Base-by-base conservation (phyloP, 2,888 invertebrate species). In the Sylvicola cinctus region DNA sequence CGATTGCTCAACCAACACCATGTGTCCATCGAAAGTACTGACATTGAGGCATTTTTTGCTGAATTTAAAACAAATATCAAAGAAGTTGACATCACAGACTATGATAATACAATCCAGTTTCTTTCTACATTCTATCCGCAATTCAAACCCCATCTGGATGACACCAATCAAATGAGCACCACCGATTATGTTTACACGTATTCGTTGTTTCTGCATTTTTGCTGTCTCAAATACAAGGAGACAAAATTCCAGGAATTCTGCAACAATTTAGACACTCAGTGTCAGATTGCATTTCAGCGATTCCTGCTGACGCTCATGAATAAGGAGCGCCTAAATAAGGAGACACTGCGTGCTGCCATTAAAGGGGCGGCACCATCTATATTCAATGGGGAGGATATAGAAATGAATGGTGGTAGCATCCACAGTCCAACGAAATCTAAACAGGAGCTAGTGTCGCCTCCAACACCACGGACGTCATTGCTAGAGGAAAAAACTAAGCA, bases 151-250 rank as follows among this genome's bases (percentile, higher is more conserved):
- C 42, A 45, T 23, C 35, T 46, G 2, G 49, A 52, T 38, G 42
- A 44, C 36, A 39, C 44, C 6, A 46, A 47, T 12, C 40, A 39
- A 2, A 25, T 55, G 1, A 45, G 44, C 16, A 35, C 45, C 1
- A 35, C 41, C 1, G 58, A 58, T 32, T 52, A 52, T 34, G 33
- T 55, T 4, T 55, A 51, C 35, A 45, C 49, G 2, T 58, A 54
- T 37, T 52, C 56, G 0, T 36, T 58, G 4, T 38, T 58, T 0
- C 40, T 58, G 34, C 56, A 57, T 38, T 55, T 49, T 39, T 47
- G 49, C 4, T 58, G 58, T 36, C 49, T 58, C 0, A 48, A 47
- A 39, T 39, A 40, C 36, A 47, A 51, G 0, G 45, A 47, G 15
- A 41, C 42, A 23, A 42, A 43, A 32, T 54, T 54, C 29, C 58